Evolutionary conservation across 2,888 invertebrate species (phyloP).

Genomic region (Calliphora vomitoria): DNA sequence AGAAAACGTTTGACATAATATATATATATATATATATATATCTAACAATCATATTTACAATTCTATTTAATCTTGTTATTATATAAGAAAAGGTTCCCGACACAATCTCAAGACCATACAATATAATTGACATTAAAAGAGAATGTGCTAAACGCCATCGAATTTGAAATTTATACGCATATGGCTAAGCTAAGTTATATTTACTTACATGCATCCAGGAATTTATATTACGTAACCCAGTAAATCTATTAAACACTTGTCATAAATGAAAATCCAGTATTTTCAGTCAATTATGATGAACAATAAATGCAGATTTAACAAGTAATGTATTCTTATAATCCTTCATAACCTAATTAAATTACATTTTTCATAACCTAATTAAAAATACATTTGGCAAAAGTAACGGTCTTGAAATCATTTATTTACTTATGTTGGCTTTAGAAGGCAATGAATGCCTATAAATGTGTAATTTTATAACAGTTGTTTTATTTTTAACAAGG

Average conservation of each 20-base stretch:
- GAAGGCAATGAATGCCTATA: not conserved
- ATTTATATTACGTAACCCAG: not conserved
- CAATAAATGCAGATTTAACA: not conserved
- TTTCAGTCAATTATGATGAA: not conserved
- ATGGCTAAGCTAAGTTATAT: not conserved
- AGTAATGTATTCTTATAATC: not conserved
- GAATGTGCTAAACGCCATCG: too few species aligned
- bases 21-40: too few species aligned
- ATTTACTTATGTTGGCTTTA: too few species aligned
- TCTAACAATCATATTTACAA: too few species aligned
- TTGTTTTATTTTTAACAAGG: not conserved
- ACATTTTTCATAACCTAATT: too few species aligned
- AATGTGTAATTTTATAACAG: not conserved
- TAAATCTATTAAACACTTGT: not conserved
- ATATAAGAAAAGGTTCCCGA: too few species aligned
- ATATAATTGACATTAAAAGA: too few species aligned
- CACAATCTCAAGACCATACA: too few species aligned
- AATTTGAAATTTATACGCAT: too few species aligned
- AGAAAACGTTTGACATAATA: too few species aligned
- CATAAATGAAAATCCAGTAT: not conserved
- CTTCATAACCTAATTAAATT: too few species aligned
- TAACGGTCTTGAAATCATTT: not conserved
- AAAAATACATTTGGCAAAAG: not conserved
- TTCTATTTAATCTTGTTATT: too few species aligned
- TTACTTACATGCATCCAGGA: not conserved